Evolutionary conservation across 2,888 invertebrate species (phyloP).

Genomic region (Pasiphila rectangulata): DNA sequence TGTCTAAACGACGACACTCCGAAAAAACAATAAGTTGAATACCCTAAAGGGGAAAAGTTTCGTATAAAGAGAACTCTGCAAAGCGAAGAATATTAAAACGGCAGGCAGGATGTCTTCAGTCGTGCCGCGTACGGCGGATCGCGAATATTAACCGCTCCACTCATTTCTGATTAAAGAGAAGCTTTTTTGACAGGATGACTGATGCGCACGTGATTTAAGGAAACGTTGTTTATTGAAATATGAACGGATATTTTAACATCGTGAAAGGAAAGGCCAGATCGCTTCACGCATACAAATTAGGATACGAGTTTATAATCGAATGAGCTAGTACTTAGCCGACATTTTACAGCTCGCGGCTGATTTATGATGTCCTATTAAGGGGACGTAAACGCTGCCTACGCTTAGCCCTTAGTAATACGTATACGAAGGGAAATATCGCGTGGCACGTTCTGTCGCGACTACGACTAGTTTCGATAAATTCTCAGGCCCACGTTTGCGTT

Average conservation of each 20-base stretch:
- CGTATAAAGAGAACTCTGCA: conserved; percentile 60
- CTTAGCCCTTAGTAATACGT: conserved; percentile 45
- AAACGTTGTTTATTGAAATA: conserved; percentile 68
- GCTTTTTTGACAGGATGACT: conserved; percentile 72
- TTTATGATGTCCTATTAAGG: conserved; percentile 55
- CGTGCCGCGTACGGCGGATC: conserved; percentile 55
- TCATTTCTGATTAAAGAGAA: conserved; percentile 71
- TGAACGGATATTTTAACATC: conserved; percentile 71
- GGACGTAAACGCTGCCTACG: conserved; percentile 54
- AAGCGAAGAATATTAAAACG: conserved; percentile 67
- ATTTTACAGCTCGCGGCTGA: conserved; percentile 53
- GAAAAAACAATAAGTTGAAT: conserved; percentile 59
- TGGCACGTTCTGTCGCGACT: conserved; percentile 39
- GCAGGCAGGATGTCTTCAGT: conserved; percentile 55
- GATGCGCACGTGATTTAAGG: conserved; percentile 65
- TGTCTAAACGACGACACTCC: conserved; percentile 58
- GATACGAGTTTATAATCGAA: conserved; percentile 59
- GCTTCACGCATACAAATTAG: conserved; percentile 68
- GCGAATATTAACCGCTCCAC: conserved; percentile 64
- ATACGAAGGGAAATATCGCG: conserved; percentile 44
- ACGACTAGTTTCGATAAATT: conserved; percentile 59
- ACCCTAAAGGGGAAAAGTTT: conserved; percentile 57
- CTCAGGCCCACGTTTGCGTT: conserved; percentile 60
- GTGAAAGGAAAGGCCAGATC: conserved; percentile 68
- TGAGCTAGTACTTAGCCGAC: conserved; percentile 56